A percentile compares a stretch with the other conserved stretches of the same genome.
phyloP scores from a whole-genome alignment of 2,797 vertebrate species.

The Avahi laniger region DNA sequence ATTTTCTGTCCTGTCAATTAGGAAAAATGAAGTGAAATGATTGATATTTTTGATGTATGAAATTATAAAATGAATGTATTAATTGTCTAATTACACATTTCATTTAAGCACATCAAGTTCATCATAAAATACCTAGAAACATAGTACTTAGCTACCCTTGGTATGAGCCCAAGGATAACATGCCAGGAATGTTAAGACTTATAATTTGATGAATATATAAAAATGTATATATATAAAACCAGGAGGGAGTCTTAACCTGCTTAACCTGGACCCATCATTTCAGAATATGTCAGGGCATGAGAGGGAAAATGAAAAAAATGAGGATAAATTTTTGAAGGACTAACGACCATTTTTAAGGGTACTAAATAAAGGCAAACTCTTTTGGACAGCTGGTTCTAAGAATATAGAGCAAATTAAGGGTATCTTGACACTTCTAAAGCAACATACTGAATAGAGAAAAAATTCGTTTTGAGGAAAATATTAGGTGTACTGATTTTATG shows the following conservation, averaged over 20 bases:
- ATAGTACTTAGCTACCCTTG: not conserved
- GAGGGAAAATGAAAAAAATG: not conserved
- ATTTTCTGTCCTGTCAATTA: not conserved
- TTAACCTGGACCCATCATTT: not conserved
- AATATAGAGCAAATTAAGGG: not conserved
- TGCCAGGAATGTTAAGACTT: not conserved
- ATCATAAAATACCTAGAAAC: not conserved
- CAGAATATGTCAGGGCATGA: not conserved
- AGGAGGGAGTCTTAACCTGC: not conserved
- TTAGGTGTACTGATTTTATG: not conserved
- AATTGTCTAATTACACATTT: not conserved
- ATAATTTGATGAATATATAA: not conserved
- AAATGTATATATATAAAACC: not conserved
- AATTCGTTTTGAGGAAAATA: not conserved
- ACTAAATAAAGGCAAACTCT: not conserved
- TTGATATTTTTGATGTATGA: not conserved
- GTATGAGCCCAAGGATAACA: not conserved
- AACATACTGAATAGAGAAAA: not conserved
- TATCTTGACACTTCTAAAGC: not conserved
- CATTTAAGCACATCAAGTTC: not conserved
- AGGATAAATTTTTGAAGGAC: not conserved
- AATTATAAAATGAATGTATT: not conserved
- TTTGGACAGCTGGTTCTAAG: not conserved
- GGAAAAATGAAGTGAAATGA: slow-evolving; percentile 2
- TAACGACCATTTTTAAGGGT: not conserved